A percentile compares a stretch with the other conserved stretches of the same genome.
These are phyloP conservation scores for Yponomeuta sedellus DNA, from an alignment of 2,888 invertebrate species.

Conservation along the genomic window DNA sequence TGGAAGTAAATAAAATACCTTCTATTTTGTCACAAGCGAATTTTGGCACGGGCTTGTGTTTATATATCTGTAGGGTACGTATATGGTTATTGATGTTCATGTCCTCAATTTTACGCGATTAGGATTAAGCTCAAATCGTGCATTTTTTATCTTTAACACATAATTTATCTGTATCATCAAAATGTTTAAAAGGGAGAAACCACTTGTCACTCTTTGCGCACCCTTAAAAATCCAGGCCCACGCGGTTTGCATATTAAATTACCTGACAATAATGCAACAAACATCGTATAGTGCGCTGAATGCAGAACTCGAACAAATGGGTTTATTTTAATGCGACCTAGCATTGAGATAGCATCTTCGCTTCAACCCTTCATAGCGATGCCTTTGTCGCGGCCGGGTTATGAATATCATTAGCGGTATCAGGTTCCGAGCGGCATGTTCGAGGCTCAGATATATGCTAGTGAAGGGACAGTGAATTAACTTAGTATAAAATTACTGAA, in stretches of 20 bases:
- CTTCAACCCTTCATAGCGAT: slow-evolving; percentile 24
- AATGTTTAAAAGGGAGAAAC: too few species aligned
- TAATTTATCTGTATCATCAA: neutral
- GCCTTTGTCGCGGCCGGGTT: slow-evolving; percentile 30
- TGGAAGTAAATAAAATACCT: slow-evolving; percentile 6
- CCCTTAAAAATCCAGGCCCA: neutral
- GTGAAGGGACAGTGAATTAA: neutral
- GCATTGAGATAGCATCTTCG: slow-evolving; percentile 17
- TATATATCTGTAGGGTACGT: too few species aligned
- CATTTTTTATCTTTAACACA: neutral
- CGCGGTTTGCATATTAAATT: neutral
- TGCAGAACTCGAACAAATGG: neutral
- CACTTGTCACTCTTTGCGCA: too few species aligned
- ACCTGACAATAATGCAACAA: neutral
- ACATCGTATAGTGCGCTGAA: neutral
- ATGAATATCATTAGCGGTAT: slow-evolving; percentile 62
- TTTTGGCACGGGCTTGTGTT: too few species aligned
- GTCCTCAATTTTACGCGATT: too few species aligned
- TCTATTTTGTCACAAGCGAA: neutral
- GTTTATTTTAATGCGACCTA: slow-evolving; percentile 12
- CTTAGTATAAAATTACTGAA: too few species aligned
- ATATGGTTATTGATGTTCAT: too few species aligned
- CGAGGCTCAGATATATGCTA: neutral
- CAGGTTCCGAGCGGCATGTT: slow-evolving; percentile 37
- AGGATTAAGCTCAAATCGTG: neutral